phyloP scores from a whole-genome alignment of 1,140 invertebrate genomes.

The Harpegnathos saltator region DNA sequence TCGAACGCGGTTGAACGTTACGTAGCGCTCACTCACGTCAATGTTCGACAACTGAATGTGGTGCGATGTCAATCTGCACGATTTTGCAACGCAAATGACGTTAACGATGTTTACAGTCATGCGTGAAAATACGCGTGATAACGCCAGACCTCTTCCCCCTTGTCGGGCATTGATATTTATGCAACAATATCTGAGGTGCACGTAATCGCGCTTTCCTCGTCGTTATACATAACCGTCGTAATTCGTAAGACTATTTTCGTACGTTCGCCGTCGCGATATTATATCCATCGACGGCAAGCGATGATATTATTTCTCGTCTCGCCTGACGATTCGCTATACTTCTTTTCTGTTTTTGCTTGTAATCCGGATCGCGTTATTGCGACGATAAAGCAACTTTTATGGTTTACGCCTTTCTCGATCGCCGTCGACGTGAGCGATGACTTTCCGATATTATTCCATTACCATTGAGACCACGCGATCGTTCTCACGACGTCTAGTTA shows the following conservation, averaged over 20 bases:
- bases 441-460: no score
- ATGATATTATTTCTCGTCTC: no score
- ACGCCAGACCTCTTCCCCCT: background rate
- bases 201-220: background rate
- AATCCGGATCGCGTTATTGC: no score
- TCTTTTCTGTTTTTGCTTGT: no score
- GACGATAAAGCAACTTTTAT: no score
- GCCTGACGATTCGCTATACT: no score
- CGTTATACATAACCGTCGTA: background rate
- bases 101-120: conserved; percentile 23
- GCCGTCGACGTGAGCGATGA: no score
- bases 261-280: background rate
- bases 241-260: conserved; percentile 1
- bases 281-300: no score
- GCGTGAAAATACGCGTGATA: background rate
- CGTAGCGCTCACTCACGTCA: background rate
- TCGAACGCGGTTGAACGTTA: background rate
- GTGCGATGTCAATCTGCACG: conserved; percentile 17
- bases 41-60: conserved; percentile 8
- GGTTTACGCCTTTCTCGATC: no score
- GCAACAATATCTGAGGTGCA: background rate
- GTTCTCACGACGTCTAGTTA: no score
- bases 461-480: no score
- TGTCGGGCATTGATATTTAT: no score
- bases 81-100: conserved; percentile 44